A percentile compares a stretch with the other conserved stretches of the same genome.
Evolutionary conservation across 2,113 vertebrate genomes (phyloP).

Genomic region (Ondatra zibethicus): DNA sequence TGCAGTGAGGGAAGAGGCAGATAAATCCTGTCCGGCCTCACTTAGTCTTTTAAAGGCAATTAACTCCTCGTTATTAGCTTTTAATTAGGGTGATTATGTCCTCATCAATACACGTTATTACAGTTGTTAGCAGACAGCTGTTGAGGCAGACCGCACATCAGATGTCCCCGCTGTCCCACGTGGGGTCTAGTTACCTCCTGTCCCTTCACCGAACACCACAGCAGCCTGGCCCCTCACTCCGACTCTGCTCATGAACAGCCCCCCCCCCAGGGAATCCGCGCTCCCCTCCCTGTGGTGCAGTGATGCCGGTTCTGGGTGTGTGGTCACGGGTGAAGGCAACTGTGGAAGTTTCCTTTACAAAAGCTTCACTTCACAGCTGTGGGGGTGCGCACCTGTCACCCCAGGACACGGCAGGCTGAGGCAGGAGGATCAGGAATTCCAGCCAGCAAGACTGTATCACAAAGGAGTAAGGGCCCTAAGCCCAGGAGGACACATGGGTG

Average conservation of each 20-base stretch:
- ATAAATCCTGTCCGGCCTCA: constrained; percentile 84
- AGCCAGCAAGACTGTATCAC: background rate
- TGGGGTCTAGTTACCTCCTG: background rate
- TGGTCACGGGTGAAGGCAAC: background rate
- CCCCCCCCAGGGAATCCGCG: no score
- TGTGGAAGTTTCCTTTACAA: background rate
- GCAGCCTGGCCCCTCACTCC: no score
- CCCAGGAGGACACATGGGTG: background rate
- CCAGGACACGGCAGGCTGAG: background rate
- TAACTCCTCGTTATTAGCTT: constrained; percentile 90
- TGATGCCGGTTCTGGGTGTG: background rate
- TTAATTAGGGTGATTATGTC: constrained; percentile 90
- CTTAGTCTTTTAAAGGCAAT: constrained; percentile 89
- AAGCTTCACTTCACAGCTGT: background rate
- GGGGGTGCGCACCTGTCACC: background rate
- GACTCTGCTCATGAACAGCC: background rate
- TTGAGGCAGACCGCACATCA: constrained; percentile 37
- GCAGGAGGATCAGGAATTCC: background rate
- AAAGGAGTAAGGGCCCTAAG: background rate
- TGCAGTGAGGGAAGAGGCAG: constrained; percentile 80
- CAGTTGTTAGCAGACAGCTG: constrained; percentile 88
- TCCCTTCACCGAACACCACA: background rate
- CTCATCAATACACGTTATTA: constrained; percentile 88
- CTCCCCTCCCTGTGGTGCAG: background rate
- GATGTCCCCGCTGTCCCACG: background rate